Evolutionary conservation across 2,797 vertebrate genomes (phyloP).

Genomic region (Sebastes ruberrimus): DNA sequence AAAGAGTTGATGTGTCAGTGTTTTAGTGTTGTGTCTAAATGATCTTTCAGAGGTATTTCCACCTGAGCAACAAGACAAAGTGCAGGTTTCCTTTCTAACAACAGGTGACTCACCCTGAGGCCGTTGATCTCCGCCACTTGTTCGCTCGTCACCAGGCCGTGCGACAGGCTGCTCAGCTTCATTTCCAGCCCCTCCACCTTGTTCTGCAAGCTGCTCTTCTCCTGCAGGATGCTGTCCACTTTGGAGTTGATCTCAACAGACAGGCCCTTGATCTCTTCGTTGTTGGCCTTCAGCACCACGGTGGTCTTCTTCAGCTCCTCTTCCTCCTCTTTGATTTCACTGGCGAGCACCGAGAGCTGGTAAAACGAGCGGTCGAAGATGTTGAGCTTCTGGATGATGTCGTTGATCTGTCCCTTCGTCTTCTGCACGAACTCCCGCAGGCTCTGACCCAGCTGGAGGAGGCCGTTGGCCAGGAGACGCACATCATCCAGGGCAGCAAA

Average conservation of each 20-base stretch:
- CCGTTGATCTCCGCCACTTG: conserved; percentile 84
- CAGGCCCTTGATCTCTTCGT: conserved; percentile 90
- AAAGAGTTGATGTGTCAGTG: not conserved
- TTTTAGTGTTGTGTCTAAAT: not conserved
- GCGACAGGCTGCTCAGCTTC: conserved; percentile 85
- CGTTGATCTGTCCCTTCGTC: conserved; percentile 91
- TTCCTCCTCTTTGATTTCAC: conserved; percentile 91
- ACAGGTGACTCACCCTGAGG: conserved; percentile 87
- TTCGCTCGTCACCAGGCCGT: conserved; percentile 71
- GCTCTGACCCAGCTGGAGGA: conserved; percentile 93
- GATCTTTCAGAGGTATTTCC: not conserved
- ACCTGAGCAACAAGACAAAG: not conserved
- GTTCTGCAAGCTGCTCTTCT: conserved; percentile 86
- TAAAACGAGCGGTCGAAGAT: conserved; percentile 90
- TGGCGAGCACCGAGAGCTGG: conserved; percentile 88
- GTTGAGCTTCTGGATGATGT: conserved; percentile 93
- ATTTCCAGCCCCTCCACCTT: conserved; percentile 89
- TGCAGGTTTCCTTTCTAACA: not conserved
- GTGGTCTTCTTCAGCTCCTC: conserved; percentile 91
- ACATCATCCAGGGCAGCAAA: conserved; percentile 93
- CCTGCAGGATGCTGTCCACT: conserved; percentile 88
- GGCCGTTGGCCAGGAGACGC: conserved; percentile 88
- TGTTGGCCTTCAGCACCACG: conserved; percentile 86
- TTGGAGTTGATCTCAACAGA: conserved; percentile 88
- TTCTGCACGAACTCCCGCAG: conserved; percentile 94